Base-by-base conservation (phyloP, 2,797 vertebrate genomes). In the Hyperoplus immaculatus region DNA sequence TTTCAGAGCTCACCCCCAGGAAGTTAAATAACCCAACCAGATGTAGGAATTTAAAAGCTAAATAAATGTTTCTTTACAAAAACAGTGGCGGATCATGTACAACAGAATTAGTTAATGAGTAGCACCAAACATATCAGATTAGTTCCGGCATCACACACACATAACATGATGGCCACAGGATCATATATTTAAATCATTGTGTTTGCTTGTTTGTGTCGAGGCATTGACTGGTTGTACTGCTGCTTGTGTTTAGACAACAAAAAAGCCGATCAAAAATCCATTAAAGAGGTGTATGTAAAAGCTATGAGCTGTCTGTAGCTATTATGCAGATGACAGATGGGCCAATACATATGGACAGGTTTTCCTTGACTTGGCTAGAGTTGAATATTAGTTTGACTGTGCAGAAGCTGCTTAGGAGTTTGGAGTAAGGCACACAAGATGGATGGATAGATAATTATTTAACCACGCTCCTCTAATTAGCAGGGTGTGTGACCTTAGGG, bases 271-370 rank as follows among this genome's bases (percentile, higher is more conserved):
- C 6, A 16, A 56, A 69, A 59, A 21, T 59, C 8, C 46, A 46
- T 77, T 59, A 59, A 14, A 45, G 15, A 54, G 12, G 8, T 46
- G 50, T 8, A 43, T 63, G 43, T 54, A 49, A 62, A 64, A 79
- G 58, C n/a, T 54, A 41, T 10, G n/a, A 43, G 45, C 50, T 4
- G 57, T 58, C 46, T 75, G 67, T 62, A 69, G 46, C 16, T 8
- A 46, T 9, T 68, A 10, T 50, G n/a, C 8, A 61, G 42, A 53
- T 66, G 18, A 69, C 77, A 56, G 73, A 72, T 78, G 61, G 50
- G n/a, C 8, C 0, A 10, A 61, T 49, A 47, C 16, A 49, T 69
- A 61, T 62, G 45, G 21, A 11, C 50, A 60, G 53, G 51, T 69
- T 66, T 85, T 71, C 75, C 16, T 56, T n/a, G 54, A 77, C 46